phyloP scores from a whole-genome alignment of 2,888 invertebrate genomes.

The Pogonocherus hispidulus region DNA sequence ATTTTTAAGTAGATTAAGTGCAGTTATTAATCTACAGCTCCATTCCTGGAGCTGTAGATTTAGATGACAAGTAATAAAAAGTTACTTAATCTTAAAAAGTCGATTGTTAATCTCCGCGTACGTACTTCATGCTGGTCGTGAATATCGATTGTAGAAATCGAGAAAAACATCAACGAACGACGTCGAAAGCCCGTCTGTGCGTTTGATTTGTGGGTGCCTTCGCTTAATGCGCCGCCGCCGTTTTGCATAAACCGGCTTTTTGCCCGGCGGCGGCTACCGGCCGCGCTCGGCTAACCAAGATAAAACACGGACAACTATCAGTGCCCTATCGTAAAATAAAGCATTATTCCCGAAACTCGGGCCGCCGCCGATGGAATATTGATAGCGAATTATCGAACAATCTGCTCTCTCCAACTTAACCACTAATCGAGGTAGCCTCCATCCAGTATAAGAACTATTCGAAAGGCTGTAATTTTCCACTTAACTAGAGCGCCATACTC shows the following conservation, averaged over 20 bases:
- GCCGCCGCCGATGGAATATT: conserved; percentile 31
- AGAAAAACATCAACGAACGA: neutral
- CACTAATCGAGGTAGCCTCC: conserved; percentile 33
- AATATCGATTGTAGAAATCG: too few species aligned
- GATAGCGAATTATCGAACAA: conserved; percentile 32
- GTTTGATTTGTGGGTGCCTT: conserved; percentile 1
- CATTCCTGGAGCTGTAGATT: too few species aligned
- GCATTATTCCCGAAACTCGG: conserved; percentile 25
- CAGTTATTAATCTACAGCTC: too few species aligned
- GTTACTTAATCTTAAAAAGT: too few species aligned
- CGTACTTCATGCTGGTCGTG: too few species aligned
- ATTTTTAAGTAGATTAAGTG: too few species aligned
- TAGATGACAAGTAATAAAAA: too few species aligned
- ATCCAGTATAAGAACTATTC: conserved; percentile 27
- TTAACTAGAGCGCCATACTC: conserved; percentile 14
- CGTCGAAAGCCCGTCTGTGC: neutral
- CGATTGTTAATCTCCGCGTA: too few species aligned
- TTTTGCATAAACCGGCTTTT: conserved; percentile 32
- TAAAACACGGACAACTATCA: conserved; percentile 30
- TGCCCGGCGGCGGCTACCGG: neutral
- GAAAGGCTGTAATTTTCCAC: conserved; percentile 32
- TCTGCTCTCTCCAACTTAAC: conserved; percentile 37
- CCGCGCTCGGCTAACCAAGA: conserved; percentile 25
- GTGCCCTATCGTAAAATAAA: conserved; percentile 29
- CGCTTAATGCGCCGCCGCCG: conserved; percentile 21